Evolutionary conservation across 1,140 invertebrate species (phyloP), one percentile per base, ranked within the genome.

Genomic region (Drosophila subpulchrella): DNA sequence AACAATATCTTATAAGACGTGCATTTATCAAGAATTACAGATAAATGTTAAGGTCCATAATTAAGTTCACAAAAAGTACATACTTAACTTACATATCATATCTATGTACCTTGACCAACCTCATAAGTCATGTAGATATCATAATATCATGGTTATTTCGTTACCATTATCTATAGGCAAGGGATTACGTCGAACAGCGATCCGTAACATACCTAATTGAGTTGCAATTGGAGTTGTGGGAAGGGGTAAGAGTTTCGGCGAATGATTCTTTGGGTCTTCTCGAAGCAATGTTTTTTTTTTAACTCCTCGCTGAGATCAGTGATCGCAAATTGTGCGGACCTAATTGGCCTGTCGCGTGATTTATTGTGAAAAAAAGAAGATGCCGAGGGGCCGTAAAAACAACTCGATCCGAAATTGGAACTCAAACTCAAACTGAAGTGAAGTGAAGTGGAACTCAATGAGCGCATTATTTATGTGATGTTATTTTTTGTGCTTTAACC

Each of bases 331-430:
- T 72, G 67, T 38, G 58, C 59, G 58, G 38, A 71, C 76, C 81
- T 89, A 82, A 89, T 89, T 82, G 83, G 83, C 66, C 81, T 83
- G 60, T 63, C 63, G 68, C 54, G 79, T 88, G 83, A 88, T 88
- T 88, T 88, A 88, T 88, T 88, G 80, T 83, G 60, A 73, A 85
- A 81, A 50, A 61, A 54, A 48, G 12, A 30, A 6, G 48, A 13
- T 15, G 27, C 13, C 6, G 30, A 15, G 55, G 24, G 34, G 46
- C 36, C 24, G 20, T 41, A 72, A 67, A 67, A 44, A 73, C 53
- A 56, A 62, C 38, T 38, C 30, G 36, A n/a, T 42, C 13, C 36
- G 44, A 71, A 71, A 71, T 72, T 72, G 53, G 66, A 72, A 72
- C 68, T 57, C 53, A 42, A 71, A 71, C 67, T 48, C 51, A 24